Percentiles rank a stretch among this genome's conserved stretches.
Evolutionary conservation across 2,113 vertebrate species (phyloP).

Genomic region (Ammodramus savannarum): DNA sequence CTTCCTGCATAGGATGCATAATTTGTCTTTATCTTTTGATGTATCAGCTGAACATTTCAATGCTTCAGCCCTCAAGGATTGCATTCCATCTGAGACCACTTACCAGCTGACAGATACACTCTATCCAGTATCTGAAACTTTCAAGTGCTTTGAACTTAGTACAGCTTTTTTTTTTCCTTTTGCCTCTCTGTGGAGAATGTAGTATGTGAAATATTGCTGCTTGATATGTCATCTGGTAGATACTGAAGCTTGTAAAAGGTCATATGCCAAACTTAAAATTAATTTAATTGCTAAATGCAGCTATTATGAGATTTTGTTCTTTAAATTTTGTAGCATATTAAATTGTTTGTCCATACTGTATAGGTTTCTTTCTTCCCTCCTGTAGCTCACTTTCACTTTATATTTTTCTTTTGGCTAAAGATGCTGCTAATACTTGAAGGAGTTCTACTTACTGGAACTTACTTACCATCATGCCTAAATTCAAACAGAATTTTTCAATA

Average conservation of each 20-base stretch:
- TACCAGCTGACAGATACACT: background rate
- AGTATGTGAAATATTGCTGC: background rate
- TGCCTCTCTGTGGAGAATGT: background rate
- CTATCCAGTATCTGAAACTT: background rate
- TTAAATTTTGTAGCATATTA: background rate
- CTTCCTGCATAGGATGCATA: background rate
- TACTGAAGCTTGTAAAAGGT: background rate
- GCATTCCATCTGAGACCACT: background rate
- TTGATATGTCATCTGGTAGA: background rate
- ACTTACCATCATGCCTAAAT: background rate
- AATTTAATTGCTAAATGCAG: background rate
- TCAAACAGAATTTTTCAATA: background rate
- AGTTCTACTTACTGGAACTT: background rate
- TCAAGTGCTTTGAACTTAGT: background rate
- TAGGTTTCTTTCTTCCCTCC: background rate
- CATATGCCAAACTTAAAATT: background rate
- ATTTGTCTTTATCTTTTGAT: background rate
- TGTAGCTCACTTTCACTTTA: background rate
- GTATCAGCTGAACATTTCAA: background rate
- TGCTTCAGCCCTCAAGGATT: background rate
- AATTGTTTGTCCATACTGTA: background rate
- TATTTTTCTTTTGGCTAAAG: background rate
- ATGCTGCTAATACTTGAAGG: background rate
- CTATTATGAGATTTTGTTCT: background rate
- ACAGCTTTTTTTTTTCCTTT: background rate